Evolutionary conservation across 2,888 invertebrate species (phyloP).

Genomic region (Gandaritis pyraliata): DNA sequence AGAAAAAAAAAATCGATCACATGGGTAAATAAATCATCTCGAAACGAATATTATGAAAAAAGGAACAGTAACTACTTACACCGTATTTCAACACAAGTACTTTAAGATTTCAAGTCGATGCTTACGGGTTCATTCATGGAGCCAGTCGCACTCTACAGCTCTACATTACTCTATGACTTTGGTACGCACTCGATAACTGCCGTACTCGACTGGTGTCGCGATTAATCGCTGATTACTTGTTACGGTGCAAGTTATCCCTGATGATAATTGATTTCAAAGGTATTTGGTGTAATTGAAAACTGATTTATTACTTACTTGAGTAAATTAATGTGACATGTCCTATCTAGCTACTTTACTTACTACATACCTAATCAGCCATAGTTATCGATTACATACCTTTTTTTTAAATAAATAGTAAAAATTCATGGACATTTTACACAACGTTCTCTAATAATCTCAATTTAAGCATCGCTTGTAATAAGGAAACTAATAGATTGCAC

Average conservation of each 20-base stretch:
- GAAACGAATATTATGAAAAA: no score
- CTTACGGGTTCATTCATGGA: background rate
- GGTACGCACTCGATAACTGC: constrained; percentile 39
- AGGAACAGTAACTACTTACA: no score
- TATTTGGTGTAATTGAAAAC: constrained; percentile 30
- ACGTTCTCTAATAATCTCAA: no score
- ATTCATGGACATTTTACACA: no score
- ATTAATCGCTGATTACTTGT: constrained; percentile 44
- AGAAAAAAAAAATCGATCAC: no score
- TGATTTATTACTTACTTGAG: constrained; percentile 33
- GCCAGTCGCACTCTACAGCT: background rate
- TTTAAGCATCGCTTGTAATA: no score
- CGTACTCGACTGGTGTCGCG: constrained; percentile 35
- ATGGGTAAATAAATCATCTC: no score
- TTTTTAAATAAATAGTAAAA: no score
- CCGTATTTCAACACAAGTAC: no score
- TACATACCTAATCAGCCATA: no score
- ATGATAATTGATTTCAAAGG: constrained; percentile 36
- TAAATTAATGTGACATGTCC: constrained; percentile 21
- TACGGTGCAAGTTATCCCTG: constrained; percentile 32
- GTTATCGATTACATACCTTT: no score
- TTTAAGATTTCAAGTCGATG: background rate
- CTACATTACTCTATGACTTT: constrained; percentile 15
- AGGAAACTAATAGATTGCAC: no score
- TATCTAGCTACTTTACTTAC: background rate